Evolutionary conservation across 53 echinoderm and acorn worm species (phyloP).

Genomic region (Hippasteria phrygiana): DNA sequence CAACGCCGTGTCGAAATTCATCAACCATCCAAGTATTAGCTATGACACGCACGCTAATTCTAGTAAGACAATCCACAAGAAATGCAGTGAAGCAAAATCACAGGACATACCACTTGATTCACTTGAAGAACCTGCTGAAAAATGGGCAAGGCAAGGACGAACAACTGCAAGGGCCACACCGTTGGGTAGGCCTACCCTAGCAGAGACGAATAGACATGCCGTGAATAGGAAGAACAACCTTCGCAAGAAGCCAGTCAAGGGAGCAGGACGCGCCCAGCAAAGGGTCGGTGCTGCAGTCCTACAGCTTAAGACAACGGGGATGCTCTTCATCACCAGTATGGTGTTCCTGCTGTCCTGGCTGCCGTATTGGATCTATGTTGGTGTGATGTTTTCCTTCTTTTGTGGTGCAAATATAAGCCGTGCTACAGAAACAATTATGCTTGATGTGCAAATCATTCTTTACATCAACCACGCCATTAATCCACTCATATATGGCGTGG

Average conservation of each 20-base stretch:
- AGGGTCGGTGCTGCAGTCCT: background rate
- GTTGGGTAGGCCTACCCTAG: background rate
- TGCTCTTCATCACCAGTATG: constrained; percentile 27
- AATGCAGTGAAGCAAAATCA: background rate
- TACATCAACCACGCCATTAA: background rate
- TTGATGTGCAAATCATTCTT: no score
- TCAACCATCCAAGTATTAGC: background rate
- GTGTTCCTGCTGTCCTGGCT: constrained; percentile 16
- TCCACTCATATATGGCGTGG: constrained; percentile 12
- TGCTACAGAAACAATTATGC: no score
- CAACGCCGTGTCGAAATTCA: background rate
- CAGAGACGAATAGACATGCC: background rate
- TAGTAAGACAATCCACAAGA: no score
- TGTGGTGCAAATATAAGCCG: no score
- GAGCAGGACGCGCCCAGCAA: background rate
- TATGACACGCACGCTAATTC: background rate
- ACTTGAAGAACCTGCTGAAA: no score
- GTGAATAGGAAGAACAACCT: background rate
- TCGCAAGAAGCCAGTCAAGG: background rate
- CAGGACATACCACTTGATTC: no score
- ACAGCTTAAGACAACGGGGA: constrained; percentile 32
- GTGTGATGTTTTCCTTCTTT: background rate
- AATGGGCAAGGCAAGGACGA: background rate
- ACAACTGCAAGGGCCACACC: no score
- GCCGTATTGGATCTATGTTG: background rate